phyloP scores from a whole-genome alignment of 2,113 vertebrate species.

The Oncorhynchus nerka region DNA sequence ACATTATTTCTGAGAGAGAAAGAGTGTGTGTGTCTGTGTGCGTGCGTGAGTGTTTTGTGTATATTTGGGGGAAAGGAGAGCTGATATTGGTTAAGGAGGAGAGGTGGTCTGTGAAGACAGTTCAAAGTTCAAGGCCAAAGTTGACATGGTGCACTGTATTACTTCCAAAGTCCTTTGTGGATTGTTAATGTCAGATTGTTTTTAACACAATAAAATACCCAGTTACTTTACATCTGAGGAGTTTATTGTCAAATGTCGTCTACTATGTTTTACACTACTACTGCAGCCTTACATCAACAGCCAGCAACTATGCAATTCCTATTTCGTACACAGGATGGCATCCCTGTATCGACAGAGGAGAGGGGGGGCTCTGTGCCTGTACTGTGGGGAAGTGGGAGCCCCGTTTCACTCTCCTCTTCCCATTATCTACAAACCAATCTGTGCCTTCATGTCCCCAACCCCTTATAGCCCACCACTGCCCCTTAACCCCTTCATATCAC shows the following conservation, averaged over 20 bases:
- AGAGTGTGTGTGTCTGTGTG: slow-evolving; percentile 13
- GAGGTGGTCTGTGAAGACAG: slow-evolving; percentile 47
- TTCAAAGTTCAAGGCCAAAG: slow-evolving; percentile 64
- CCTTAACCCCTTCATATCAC: not conserved
- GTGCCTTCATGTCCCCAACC: not conserved
- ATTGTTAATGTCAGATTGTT: slow-evolving; percentile 69
- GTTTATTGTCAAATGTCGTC: not conserved
- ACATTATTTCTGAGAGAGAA: slow-evolving; percentile 13
- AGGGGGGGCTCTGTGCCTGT: not conserved
- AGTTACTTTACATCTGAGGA: slow-evolving; percentile 54
- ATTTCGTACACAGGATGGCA: slow-evolving; percentile 43
- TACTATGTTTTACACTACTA: not conserved
- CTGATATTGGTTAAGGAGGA: slow-evolving; percentile 51
- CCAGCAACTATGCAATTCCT: not conserved
- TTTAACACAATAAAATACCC: slow-evolving; percentile 80
- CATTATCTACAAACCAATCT: not conserved
- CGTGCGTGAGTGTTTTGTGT: slow-evolving; percentile 17
- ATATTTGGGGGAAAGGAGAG: slow-evolving; percentile 42
- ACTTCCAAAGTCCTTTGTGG: slow-evolving; percentile 66
- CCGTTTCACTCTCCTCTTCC: no score
- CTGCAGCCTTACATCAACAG: no score
- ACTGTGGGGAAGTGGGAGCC: not conserved
- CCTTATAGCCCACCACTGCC: not conserved
- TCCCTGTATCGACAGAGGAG: not conserved
- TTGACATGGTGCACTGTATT: slow-evolving; percentile 73